Evolutionary conservation across 2,113 vertebrate species (phyloP).

Genomic region (Theropithecus gelada): DNA sequence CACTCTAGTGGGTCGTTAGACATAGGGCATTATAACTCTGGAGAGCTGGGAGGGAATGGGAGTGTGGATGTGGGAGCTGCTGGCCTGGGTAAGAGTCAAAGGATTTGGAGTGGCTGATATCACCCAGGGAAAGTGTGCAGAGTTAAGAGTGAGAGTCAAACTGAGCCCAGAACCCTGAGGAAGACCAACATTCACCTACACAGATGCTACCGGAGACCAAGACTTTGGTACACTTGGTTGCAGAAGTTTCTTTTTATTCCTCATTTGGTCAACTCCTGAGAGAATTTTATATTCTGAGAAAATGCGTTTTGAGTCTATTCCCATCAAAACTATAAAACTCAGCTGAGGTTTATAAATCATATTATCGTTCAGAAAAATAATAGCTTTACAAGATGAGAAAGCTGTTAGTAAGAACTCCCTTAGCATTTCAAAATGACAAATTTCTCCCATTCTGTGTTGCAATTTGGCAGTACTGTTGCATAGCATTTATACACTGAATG

Average conservation of each 20-base stretch:
- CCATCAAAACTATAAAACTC: conserved; percentile 61
- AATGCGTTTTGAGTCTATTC: neutral
- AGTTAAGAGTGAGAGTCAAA: neutral
- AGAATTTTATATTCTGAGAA: conserved; percentile 58
- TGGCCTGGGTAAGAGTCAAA: neutral
- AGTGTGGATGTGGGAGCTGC: neutral
- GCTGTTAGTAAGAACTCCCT: conserved; percentile 76
- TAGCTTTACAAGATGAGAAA: conserved; percentile 76
- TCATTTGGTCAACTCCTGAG: conserved; percentile 41
- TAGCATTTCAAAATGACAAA: conserved; percentile 75
- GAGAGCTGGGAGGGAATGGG: neutral
- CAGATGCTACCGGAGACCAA: neutral
- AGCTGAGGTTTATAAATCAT: conserved; percentile 73
- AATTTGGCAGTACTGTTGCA: conserved; percentile 68
- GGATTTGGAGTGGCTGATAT: neutral
- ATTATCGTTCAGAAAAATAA: conserved; percentile 76
- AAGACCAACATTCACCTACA: neutral
- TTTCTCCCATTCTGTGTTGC: conserved; percentile 68
- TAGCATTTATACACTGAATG: conserved; percentile 67
- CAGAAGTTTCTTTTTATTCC: conserved; percentile 63
- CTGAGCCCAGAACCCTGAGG: neutral
- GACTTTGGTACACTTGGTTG: neutral
- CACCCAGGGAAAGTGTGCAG: neutral
- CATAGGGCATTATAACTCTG: neutral
- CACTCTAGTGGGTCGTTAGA: neutral